A percentile compares a stretch with the other conserved stretches of the same genome.
Evolutionary conservation across 2,888 invertebrate genomes (phyloP).

Genomic region (Trilocha varians): DNA sequence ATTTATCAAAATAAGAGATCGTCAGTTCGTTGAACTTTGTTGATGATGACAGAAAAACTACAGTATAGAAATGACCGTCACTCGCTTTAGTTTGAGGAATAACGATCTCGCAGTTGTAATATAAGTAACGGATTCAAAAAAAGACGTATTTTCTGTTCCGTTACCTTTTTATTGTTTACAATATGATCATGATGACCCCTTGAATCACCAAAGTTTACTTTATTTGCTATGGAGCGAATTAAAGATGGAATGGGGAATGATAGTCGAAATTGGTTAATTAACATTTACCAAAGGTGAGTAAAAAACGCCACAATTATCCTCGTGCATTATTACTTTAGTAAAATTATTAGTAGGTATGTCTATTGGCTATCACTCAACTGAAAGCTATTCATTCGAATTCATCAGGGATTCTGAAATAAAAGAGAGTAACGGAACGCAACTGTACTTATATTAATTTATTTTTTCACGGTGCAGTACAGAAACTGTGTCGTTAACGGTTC

Average conservation of each 20-base stretch:
- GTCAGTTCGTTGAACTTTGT: background rate
- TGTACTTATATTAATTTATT: background rate
- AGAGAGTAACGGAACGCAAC: slow-evolving; percentile 11
- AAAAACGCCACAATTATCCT: too few species aligned
- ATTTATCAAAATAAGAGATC: background rate
- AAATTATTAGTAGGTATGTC: too few species aligned
- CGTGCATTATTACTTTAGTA: too few species aligned
- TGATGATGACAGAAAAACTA: background rate
- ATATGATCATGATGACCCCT: background rate
- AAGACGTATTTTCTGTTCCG: background rate
- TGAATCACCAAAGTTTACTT: too few species aligned
- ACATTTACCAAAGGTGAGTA: too few species aligned
- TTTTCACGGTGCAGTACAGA: slow-evolving; percentile 15
- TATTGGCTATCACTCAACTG: too few species aligned
- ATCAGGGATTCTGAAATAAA: too few species aligned
- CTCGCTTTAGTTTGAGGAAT: background rate
- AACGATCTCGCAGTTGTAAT: background rate
- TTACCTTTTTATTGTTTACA: background rate
- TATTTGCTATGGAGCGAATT: too few species aligned
- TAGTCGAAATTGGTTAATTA: too few species aligned
- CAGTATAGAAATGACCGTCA: background rate
- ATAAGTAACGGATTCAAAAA: background rate
- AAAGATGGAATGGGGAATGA: too few species aligned
- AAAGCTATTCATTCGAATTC: too few species aligned
- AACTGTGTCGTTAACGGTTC: slow-evolving; percentile 28